Base-by-base conservation (phyloP, 2,888 invertebrate genomes). In the Mesochorus sp. region DNA sequence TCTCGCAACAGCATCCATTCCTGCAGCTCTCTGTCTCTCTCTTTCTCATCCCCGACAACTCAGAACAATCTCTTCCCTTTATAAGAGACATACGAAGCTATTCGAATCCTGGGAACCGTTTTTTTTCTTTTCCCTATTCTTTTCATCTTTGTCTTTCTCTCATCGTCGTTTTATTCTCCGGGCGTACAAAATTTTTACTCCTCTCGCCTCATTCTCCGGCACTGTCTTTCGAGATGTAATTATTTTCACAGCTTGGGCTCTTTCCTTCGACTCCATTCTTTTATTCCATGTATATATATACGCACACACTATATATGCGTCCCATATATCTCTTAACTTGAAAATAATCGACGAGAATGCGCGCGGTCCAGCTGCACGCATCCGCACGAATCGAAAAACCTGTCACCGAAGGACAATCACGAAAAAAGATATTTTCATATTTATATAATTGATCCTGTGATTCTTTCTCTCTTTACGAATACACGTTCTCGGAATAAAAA, bases 91-190 rank as follows among this genome's bases (percentile, higher is more conserved):
- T 85, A 84, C 86, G 87, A 88, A 86, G 86, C 88, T 82, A 88
- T 89, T 89, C 86, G 87, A 88, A 87, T 87, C 89, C 88, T 89
- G 89, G 89, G 89, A 89, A 89, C 89, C 86, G 87, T 88, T 89
- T 88, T 88, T 79, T 70, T 57, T 55, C 31, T 53, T 34, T 1
- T 39, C 57, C 19, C 21, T 47, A 37, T 42, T 71, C 57, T 51
- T 76, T 44, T 61, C 53, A 77, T 78, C 77, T 72, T 80, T 62
- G 42, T 80, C 51, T 59, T 34, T 72, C 21, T 70, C 75, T 70
- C 72, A 57, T 61, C 77, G 64, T 68, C 59, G 37, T 53, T 53
- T 55, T 71, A 28, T 44, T 62, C 55, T 21, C 6, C 49, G 28
- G n/a, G n/a, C n/a, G n/a, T n/a, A n/a, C n/a, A n/a, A n/a, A n/a